Evolutionary conservation across 1,140 invertebrate genomes (phyloP).

Genomic region (Drosophila ananassae): DNA sequence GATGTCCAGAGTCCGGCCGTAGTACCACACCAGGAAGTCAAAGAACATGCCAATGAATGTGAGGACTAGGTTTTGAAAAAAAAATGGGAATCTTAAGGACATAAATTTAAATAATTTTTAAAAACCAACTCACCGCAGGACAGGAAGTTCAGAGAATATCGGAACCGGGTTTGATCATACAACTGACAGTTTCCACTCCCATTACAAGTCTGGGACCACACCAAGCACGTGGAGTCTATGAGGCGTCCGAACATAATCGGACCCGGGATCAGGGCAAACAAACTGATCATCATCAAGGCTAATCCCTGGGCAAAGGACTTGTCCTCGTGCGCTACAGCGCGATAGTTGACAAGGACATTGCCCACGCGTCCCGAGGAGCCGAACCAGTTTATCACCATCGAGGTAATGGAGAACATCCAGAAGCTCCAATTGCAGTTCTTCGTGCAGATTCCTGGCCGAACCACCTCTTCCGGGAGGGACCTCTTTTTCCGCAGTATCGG

Average conservation of each 20-base stretch:
- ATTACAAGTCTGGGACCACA: slow-evolving; percentile 88
- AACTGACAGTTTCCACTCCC: slow-evolving; percentile 87
- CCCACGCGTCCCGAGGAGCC: slow-evolving; percentile 87
- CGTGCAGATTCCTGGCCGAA: slow-evolving; percentile 85
- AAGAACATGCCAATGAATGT: slow-evolving; percentile 86
- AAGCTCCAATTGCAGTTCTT: slow-evolving; percentile 85
- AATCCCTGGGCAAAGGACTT: slow-evolving; percentile 88
- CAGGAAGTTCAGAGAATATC: slow-evolving; percentile 86
- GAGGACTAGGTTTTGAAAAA: slow-evolving; percentile 83
- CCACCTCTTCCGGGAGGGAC: slow-evolving; percentile 45
- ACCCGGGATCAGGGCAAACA: slow-evolving; percentile 88
- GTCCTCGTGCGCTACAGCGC: slow-evolving; percentile 86
- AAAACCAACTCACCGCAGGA: slow-evolving; percentile 85
- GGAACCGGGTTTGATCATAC: slow-evolving; percentile 86
- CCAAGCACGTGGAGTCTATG: slow-evolving; percentile 87
- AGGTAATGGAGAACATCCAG: slow-evolving; percentile 84
- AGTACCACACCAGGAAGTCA: slow-evolving; percentile 86
- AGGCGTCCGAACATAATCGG: slow-evolving; percentile 88
- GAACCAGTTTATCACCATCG: slow-evolving; percentile 85
- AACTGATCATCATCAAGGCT: slow-evolving; percentile 86
- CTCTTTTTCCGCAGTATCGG: slow-evolving; percentile 31
- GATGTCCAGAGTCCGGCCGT: slow-evolving; percentile 86
- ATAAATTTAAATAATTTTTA: neutral
- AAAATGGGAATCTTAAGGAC: neutral
- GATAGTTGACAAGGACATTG: slow-evolving; percentile 87